Conservation (phyloP, 2,888 invertebrate species). For the Orchesellides sinensis region DNA sequence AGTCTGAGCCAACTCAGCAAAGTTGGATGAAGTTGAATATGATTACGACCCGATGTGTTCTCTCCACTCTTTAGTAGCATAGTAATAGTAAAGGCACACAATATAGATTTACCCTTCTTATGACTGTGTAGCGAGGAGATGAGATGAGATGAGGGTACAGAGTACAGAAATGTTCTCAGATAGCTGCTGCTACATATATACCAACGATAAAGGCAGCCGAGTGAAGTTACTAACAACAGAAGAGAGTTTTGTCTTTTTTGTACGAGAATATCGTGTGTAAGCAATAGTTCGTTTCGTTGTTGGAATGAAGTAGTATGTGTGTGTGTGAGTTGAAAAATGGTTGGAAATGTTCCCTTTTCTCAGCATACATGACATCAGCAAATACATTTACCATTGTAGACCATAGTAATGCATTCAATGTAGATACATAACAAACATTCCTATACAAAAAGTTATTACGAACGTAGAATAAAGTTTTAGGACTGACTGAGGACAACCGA, state of each 20-base stretch:
- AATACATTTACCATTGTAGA: neutral
- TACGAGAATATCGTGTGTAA: neutral
- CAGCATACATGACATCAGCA: neutral
- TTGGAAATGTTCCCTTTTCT: neutral
- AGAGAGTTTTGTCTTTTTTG: neutral
- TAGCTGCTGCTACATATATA: neutral
- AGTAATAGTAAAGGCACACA: too few relatives aligned
- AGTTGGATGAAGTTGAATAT: conserved; percentile 19
- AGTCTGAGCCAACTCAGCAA: conserved; percentile 48
- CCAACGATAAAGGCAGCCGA: conserved; percentile 4
- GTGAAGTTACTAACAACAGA: neutral
- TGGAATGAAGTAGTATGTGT: conserved; percentile 3
- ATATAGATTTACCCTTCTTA: too few relatives aligned
- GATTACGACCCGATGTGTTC: conserved; percentile 6
- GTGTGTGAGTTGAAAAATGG: neutral
- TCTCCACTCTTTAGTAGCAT: too few relatives aligned
- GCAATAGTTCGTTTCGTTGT: neutral
- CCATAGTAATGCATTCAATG: too few relatives aligned
- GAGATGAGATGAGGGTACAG: conserved; percentile 35
- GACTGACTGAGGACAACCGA: too few relatives aligned
- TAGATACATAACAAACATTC: too few relatives aligned
- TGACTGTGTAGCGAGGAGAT: conserved; percentile 9
- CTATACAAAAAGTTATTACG: too few relatives aligned
- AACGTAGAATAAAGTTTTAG: too few relatives aligned
- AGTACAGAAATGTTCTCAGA: conserved; percentile 45